phyloP scores from a whole-genome alignment of 2,888 invertebrate genomes.

The Nephrocerus scutellatus region DNA sequence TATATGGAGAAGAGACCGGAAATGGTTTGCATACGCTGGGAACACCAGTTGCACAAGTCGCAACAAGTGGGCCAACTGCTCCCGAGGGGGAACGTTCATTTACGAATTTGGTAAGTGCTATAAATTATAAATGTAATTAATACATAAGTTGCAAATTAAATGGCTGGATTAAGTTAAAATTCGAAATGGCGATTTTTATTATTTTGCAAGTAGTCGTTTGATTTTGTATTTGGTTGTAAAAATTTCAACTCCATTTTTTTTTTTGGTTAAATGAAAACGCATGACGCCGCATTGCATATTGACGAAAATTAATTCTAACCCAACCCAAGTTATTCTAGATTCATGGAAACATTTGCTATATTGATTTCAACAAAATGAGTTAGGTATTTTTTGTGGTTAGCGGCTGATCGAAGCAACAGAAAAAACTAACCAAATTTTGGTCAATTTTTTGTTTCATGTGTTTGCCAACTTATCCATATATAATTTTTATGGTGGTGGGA shows the following conservation, averaged over 20 bases:
- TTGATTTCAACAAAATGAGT: too few species aligned
- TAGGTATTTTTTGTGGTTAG: too few species aligned
- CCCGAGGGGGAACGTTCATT: constrained; percentile 49
- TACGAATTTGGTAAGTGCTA: constrained; percentile 44
- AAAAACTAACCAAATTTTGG: too few species aligned
- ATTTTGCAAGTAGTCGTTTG: too few species aligned
- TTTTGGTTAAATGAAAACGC: background rate
- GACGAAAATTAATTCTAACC: background rate
- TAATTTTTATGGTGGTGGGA: too few species aligned
- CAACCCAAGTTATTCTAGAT: too few species aligned
- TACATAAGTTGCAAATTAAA: background rate
- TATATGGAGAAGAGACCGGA: constrained; percentile 74
- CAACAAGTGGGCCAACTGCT: constrained; percentile 47
- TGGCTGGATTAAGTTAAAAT: too few species aligned
- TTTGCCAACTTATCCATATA: too few species aligned
- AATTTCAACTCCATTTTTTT: background rate
- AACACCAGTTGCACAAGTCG: constrained; percentile 48
- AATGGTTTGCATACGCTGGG: constrained; percentile 49
- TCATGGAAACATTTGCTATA: too few species aligned
- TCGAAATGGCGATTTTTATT: too few species aligned
- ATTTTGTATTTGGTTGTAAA: background rate
- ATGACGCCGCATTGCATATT: background rate
- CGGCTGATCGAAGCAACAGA: too few species aligned
- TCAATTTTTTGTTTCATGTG: too few species aligned
- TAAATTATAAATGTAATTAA: constrained; percentile 3